Evolutionary conservation across 23 tunicate genomes (phyloP), one percentile per base, ranked within the genome.

Genomic region (Diplosoma virens): DNA sequence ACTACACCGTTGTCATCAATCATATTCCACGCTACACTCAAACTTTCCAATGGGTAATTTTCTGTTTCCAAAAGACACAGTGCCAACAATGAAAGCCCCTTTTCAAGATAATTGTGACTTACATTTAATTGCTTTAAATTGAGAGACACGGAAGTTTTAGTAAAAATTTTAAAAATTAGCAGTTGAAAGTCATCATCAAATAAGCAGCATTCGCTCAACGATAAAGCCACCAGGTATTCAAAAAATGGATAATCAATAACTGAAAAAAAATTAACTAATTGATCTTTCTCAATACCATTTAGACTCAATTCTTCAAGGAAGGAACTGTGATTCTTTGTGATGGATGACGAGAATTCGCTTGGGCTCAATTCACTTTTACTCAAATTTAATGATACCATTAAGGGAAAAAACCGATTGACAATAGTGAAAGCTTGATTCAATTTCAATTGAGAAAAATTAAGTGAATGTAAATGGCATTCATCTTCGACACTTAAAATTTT

Each of bases 1-100:
- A 24, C 16, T 33, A 82, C 77, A 21, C 76, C 83, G 7, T 54
- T 26, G 53, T 78, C 96, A 4, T 33, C 81, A 9, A 77, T 47
- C 18, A 21, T 35, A 45, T 82, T 89, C 47, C 21, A 27, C 4
- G 35, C 6, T 11, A 61, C 69, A 27, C 30, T 22, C 4, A 61
- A 26, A 2, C 21, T 7, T 61, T 61, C 69, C 69, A 61, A 61
- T 27, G 69, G 69, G 35, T 61, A 61, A 3, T 35, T 6, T 29
- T 9, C 3, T 27, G 35, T 26, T 5, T 29, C 6, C 9, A 3
- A n/a, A 7, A 61, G 18, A 29, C 9, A 28, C 28, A 27, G 23
- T 5, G 30, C 5, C 2, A 61, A 4, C 9, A 27, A 2, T 5
- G 2, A 29, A 4, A 61, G 7, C 18, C 35, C 69, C 2, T 61